A percentile compares a stretch with the other conserved stretches of the same genome.
These are phyloP conservation scores for Oreonectes daqikongensis DNA, from an alignment of 2,797 vertebrate genomes.

Conservation along the genomic window DNA sequence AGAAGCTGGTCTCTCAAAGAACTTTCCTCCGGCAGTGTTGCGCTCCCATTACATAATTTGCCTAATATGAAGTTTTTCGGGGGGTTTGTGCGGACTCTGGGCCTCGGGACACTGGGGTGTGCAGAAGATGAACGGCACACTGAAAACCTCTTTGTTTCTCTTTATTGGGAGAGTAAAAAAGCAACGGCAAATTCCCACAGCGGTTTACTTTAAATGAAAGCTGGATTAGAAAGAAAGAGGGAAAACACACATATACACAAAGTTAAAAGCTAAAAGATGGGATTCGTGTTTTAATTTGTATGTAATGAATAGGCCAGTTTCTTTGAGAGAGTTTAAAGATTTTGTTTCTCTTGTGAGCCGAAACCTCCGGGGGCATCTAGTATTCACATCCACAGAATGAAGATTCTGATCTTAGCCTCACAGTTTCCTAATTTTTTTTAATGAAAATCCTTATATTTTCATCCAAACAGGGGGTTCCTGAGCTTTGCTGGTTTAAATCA, in stretches of 20 bases:
- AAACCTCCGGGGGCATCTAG: constrained; percentile 12
- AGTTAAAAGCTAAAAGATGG: constrained; percentile 19
- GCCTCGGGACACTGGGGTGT: constrained; percentile 9
- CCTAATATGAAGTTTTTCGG: constrained; percentile 36
- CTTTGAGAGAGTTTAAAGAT: constrained; percentile 33
- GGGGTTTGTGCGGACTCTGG: constrained; percentile 2
- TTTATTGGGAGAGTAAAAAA: constrained; percentile 36
- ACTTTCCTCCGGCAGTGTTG: constrained; percentile 43
- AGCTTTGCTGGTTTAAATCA: background rate
- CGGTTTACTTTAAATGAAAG: constrained; percentile 5
- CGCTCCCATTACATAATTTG: constrained; percentile 60
- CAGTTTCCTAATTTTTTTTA: constrained; percentile 1
- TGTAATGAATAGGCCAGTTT: constrained; percentile 46
- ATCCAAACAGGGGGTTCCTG: background rate
- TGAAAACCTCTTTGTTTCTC: background rate
- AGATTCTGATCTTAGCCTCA: background rate
- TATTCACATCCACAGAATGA: constrained; percentile 3
- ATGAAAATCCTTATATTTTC: background rate
- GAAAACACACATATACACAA: background rate
- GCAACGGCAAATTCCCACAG: constrained; percentile 41
- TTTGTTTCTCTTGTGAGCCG: constrained; percentile 23
- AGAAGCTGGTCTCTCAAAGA: constrained; percentile 37
- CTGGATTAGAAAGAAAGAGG: constrained; percentile 14
- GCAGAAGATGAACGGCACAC: background rate
- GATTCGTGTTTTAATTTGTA: constrained; percentile 45